phyloP scores from a whole-genome alignment of 2,888 invertebrate genomes.

The Apamea crenata region DNA sequence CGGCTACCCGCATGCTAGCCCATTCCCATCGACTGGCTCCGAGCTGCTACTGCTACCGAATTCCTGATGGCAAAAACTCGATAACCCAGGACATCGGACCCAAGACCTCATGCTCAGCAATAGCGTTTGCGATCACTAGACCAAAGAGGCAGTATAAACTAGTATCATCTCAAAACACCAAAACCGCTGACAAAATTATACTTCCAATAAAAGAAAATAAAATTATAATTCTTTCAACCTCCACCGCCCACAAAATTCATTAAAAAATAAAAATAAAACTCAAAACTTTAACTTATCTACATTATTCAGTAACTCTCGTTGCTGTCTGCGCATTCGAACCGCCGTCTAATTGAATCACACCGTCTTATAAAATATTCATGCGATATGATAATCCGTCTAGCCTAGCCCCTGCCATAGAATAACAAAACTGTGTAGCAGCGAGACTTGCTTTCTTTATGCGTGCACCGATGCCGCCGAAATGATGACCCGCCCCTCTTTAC shows the following conservation, averaged over 20 bases:
- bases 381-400: slow-evolving; percentile 86
- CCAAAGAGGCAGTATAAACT: no score
- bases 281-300: slow-evolving; percentile 62
- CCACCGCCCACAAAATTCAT: slow-evolving; percentile 55
- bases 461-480: not conserved
- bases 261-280: slow-evolving; percentile 61
- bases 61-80: no score
- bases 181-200: not conserved
- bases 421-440: slow-evolving; percentile 20
- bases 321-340: slow-evolving; percentile 71
- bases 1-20: no score
- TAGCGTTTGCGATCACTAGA: no score
- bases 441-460: not conserved
- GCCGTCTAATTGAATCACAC: slow-evolving; percentile 85
- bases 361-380: slow-evolving; percentile 89
- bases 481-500: not conserved
- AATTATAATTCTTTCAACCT: slow-evolving; percentile 22
- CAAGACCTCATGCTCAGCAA: no score
- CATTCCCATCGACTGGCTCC: no score
- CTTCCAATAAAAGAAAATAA: not conserved
- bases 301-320: slow-evolving; percentile 74
- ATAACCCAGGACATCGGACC: no score
- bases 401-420: slow-evolving; percentile 58
- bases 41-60: no score
- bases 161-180: not conserved